These are phyloP conservation scores for Odontocerum albicorne DNA, from an alignment of 2,888 invertebrate genomes.

Conservation along the genomic window DNA sequence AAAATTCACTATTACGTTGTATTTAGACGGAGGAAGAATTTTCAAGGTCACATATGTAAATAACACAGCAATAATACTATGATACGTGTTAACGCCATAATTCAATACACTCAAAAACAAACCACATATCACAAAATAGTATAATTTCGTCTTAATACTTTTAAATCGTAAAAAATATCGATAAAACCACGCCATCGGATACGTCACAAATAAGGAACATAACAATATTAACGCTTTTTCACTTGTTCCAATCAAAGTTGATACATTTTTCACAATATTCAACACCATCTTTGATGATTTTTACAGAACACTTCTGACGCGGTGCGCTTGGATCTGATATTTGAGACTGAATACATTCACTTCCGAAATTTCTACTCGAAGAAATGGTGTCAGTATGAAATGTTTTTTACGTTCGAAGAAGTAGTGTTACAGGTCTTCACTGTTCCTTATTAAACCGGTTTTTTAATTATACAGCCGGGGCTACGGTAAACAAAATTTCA, in stretches of 20 bases:
- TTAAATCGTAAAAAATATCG: conserved; percentile 33
- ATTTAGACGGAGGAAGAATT: conserved; percentile 63
- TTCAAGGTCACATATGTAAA: conserved; percentile 72
- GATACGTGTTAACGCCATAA: conserved; percentile 76
- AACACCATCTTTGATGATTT: too few relatives aligned
- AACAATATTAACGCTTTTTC: conserved; percentile 67
- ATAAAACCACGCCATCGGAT: conserved; percentile 46
- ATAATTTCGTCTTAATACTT: conserved; percentile 59
- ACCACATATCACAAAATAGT: conserved; percentile 74
- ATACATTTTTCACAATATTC: conserved; percentile 42
- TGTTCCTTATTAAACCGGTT: too few relatives aligned
- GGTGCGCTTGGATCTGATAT: too few relatives aligned
- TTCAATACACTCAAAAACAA: conserved; percentile 79
- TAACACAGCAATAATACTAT: conserved; percentile 72
- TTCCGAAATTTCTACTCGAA: conserved; percentile 1
- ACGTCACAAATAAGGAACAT: conserved; percentile 64
- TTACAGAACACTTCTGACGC: too few relatives aligned
- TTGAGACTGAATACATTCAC: background rate
- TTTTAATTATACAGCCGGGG: too few relatives aligned
- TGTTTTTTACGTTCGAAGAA: too few relatives aligned
- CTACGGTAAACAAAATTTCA: too few relatives aligned
- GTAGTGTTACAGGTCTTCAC: too few relatives aligned
- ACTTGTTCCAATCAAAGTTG: conserved; percentile 58
- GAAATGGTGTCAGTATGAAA: too few relatives aligned
- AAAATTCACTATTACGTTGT: conserved; percentile 72